phyloP scores from a whole-genome alignment of 2,888 invertebrate genomes.

The Choreutis nemorana region DNA sequence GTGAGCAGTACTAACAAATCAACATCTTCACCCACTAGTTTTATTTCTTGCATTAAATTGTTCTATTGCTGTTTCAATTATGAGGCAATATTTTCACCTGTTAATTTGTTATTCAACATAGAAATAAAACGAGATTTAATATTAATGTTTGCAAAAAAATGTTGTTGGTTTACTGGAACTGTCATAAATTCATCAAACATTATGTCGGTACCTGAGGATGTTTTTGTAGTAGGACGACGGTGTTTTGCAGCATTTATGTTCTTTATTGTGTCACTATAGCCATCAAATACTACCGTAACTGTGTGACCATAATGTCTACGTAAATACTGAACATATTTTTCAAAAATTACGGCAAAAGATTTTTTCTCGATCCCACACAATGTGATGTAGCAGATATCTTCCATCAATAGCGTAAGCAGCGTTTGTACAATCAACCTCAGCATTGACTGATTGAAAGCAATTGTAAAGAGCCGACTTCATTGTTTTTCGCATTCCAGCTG shows the following conservation, averaged over 20 bases:
- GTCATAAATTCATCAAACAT: conserved; percentile 4
- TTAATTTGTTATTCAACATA: conserved; percentile 16
- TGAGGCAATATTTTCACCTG: conserved; percentile 19
- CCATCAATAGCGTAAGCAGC: conserved; percentile 17
- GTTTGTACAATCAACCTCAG: conserved; percentile 12
- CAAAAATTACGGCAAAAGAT: conserved; percentile 14
- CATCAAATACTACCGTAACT: conserved; percentile 18
- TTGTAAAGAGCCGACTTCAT: background rate
- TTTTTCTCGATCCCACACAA: conserved; percentile 16
- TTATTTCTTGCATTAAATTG: conserved; percentile 13
- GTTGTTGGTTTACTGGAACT: conserved; percentile 10
- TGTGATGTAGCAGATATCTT: conserved; percentile 16
- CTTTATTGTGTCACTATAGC: conserved; percentile 17
- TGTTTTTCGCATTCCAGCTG: background rate
- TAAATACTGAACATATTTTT: conserved; percentile 16
- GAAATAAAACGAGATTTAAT: conserved; percentile 23
- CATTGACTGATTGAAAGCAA: conserved; percentile 13
- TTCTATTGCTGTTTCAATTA: conserved; percentile 15
- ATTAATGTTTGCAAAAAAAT: conserved; percentile 20
- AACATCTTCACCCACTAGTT: conserved; percentile 14
- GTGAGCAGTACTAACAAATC: conserved; percentile 12
- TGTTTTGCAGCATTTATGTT: conserved; percentile 19
- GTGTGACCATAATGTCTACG: conserved; percentile 14
- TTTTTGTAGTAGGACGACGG: conserved; percentile 9
- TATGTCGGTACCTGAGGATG: conserved; percentile 5